phyloP scores from a whole-genome alignment of 2,113 vertebrate genomes.

The Tragelaphus strepsiceros region DNA sequence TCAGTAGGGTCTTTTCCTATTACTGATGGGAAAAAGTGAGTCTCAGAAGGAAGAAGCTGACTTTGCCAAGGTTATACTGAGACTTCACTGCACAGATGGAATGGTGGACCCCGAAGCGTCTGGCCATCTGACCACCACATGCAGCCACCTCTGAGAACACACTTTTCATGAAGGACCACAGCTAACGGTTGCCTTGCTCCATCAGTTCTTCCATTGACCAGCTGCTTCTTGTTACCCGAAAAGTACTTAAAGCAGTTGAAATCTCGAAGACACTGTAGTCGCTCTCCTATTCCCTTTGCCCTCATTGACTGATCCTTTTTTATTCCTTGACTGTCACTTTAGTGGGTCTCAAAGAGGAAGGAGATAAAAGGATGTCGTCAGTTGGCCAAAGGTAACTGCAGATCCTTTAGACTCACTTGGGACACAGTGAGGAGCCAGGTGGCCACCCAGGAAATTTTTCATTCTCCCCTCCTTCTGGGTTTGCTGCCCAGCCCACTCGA shows the following conservation, averaged over 20 bases:
- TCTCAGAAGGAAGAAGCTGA: neutral
- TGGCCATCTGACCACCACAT: fast-evolving
- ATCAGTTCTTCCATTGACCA: fast-evolving
- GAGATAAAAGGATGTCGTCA: neutral
- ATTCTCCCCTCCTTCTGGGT: neutral
- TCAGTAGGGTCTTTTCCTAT: neutral
- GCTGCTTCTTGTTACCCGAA: neutral
- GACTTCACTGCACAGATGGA: neutral
- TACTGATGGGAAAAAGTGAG: neutral
- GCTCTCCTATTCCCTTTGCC: neutral
- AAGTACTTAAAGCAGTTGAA: neutral
- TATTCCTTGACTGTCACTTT: neutral
- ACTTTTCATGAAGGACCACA: fast-evolving
- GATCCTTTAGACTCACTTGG: neutral
- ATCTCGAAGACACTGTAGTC: fast-evolving
- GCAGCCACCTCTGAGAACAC: neutral
- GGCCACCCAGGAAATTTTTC: neutral
- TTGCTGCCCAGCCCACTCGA: neutral
- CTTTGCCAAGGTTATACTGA: neutral
- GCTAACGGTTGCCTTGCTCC: neutral
- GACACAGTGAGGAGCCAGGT: neutral
- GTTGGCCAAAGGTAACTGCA: fast-evolving
- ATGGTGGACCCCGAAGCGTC: fast-evolving
- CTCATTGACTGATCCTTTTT: neutral
- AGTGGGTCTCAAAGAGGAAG: neutral